Evolutionary conservation across 2,888 invertebrate species (phyloP).

Genomic region (Tetragonisca angustula): DNA sequence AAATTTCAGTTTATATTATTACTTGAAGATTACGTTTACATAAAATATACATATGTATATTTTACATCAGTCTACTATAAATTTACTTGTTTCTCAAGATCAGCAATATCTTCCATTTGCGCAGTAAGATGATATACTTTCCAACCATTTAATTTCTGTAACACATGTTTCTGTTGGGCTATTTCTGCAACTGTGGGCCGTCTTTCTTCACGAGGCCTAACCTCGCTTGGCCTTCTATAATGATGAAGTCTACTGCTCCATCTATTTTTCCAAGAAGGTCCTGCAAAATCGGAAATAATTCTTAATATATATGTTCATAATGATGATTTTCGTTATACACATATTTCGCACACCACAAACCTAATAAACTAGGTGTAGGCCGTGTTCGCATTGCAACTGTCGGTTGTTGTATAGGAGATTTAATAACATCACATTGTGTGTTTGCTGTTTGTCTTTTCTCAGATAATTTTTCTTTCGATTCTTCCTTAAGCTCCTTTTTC

Average conservation of each 20-base stretch:
- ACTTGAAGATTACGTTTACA: neutral
- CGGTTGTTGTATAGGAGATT: conserved; percentile 67
- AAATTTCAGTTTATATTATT: neutral
- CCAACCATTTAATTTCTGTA: conserved; percentile 97
- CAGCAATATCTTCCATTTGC: conserved; percentile 95
- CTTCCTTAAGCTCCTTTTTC: conserved; percentile 83
- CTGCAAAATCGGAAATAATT: conserved; percentile 54
- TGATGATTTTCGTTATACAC: neutral
- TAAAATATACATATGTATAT: neutral
- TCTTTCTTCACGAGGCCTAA: conserved; percentile 94
- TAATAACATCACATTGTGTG: conserved; percentile 72
- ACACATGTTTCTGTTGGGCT: conserved; percentile 94
- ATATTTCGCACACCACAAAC: conserved; percentile 60
- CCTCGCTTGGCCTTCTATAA: conserved; percentile 87
- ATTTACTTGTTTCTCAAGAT: conserved; percentile 80
- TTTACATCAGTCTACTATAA: neutral
- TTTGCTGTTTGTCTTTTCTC: conserved; percentile 73
- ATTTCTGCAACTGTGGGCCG: conserved; percentile 94
- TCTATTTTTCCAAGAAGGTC: conserved; percentile 79
- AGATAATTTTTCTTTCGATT: conserved; percentile 82
- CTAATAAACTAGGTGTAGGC: conserved; percentile 79
- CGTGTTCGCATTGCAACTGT: conserved; percentile 73
- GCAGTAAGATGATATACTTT: conserved; percentile 96
- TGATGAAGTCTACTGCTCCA: conserved; percentile 79
- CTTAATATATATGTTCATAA: neutral